These are phyloP conservation scores for Tetraodon nigroviridis DNA, from an alignment of 2,113 vertebrate genomes.

Conservation along the genomic window DNA sequence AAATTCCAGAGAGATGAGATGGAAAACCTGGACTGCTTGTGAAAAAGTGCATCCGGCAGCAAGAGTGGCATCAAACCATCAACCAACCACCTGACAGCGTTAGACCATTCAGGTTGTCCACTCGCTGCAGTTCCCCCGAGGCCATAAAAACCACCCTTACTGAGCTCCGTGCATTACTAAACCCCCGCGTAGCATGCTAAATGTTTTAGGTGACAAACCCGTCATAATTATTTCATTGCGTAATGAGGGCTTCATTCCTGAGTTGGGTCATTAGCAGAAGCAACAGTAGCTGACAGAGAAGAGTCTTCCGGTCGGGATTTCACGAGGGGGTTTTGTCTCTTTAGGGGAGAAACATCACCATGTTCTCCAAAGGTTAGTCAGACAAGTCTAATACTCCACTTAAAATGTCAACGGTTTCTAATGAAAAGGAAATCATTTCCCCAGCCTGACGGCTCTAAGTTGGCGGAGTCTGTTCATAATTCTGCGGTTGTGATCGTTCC, in stretches of 20 bases:
- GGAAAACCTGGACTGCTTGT: conserved; percentile 2
- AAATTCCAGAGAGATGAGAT: not conserved
- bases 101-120: not conserved
- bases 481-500: conserved; percentile 22
- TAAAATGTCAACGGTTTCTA: conserved; percentile 64
- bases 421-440: conserved; percentile 54
- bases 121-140: not conserved
- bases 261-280: no score
- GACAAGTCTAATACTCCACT: conserved; percentile 29
- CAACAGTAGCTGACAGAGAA: no score
- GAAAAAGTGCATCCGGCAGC: not conserved
- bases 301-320: no score
- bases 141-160: not conserved
- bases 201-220: no score
- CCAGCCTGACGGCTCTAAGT: conserved; percentile 22
- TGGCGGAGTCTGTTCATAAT: conserved; percentile 25
- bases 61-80: not conserved
- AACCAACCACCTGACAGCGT: not conserved
- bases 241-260: no score
- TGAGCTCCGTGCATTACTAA: not conserved
- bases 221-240: no score
- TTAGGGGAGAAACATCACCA: conserved; percentile 26
- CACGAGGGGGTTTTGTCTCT: conserved; percentile 15
- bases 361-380: conserved; percentile 49
- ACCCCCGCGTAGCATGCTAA: no score